These are phyloP conservation scores for Zophobas morio DNA, from an alignment of 1,140 invertebrate species.

Conservation along the genomic window DNA sequence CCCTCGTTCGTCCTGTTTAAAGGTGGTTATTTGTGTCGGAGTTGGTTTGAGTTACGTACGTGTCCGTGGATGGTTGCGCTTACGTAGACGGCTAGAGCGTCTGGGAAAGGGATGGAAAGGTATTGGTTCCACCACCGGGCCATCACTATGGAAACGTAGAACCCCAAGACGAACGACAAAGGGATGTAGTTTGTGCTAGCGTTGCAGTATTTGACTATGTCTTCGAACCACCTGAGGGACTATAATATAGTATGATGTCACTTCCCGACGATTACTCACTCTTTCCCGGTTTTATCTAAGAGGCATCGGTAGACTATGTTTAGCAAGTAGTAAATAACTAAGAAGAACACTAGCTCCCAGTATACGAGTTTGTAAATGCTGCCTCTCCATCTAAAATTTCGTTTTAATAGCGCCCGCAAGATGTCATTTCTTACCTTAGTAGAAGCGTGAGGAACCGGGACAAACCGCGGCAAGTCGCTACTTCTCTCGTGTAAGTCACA, in stretches of 20 bases:
- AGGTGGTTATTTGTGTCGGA: neutral
- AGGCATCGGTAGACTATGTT: conserved; percentile 75
- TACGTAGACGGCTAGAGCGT: conserved; percentile 87
- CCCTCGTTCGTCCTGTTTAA: conserved; percentile 78
- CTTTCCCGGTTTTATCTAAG: conserved; percentile 72
- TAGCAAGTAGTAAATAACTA: conserved; percentile 75
- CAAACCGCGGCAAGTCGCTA: conserved; percentile 30
- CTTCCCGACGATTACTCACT: conserved; percentile 71
- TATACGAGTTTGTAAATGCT: conserved; percentile 84
- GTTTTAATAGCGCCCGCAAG: conserved; percentile 50
- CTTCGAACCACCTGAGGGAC: conserved; percentile 75
- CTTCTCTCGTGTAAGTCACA: conserved; percentile 38
- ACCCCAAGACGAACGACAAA: conserved; percentile 77
- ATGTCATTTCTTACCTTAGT: conserved; percentile 25
- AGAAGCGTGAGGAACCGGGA: conserved; percentile 26
- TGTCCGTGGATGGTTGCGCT: conserved; percentile 79
- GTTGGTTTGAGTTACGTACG: conserved; percentile 54
- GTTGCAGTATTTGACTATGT: conserved; percentile 77
- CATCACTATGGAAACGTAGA: conserved; percentile 94
- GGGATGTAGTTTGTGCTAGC: conserved; percentile 81
- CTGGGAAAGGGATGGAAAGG: conserved; percentile 86
- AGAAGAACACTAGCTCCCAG: conserved; percentile 76
- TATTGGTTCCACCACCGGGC: conserved; percentile 96
- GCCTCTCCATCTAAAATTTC: conserved; percentile 77
- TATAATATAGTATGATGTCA: neutral